Evolutionary conservation across 2,888 invertebrate genomes (phyloP), one percentile per base, ranked within the genome.

Genomic region (Drosophila differens): DNA sequence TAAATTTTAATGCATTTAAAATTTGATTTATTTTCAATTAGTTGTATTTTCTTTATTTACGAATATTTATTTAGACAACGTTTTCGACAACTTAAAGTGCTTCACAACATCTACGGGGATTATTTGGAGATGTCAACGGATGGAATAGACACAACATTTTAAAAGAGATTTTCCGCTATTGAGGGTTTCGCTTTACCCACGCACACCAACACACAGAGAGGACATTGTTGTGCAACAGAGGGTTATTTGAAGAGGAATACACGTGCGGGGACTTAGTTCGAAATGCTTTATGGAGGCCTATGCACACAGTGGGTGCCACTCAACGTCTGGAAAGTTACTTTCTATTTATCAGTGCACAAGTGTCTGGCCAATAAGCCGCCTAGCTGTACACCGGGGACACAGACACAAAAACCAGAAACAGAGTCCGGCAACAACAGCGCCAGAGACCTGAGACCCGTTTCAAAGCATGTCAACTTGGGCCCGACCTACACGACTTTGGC

Each of bases 291-390:
- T 54, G 22, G 44, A 53, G 44, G 65, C 51, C 70, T 75, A 52
- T 52, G 44, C 52, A 70, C 57, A 74, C 63, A 64, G 54, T 33
- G 54, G 55, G 37, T 39, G n/a, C 51, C 47, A 52, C 52, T 41
- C 14, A 33, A 25, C 14, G 55, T 22, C 47, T n/a, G 37, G 30
- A 53, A 60, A 51, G 41, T 61, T 55, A 41, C 30, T 44, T 61
- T 32, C 59, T 68, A 59, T 74, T 79, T 79, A 71, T 69, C 76
- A 39, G 64, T 16, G 64, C 60, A 62, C 52, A 70, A 73, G 63
- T 72, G 82, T 67, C 66, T 64, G 74, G 74, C 75, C 86, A 83
- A 80, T 80, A 77, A 80, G 82, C 77, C 58, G 74, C 65, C 79
- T 55, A 71, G 65, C 55, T 19, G 19, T 37, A 37, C 37, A 7